Evolutionary conservation across 2,113 vertebrate genomes (phyloP).

Genomic region (Phrynosoma platyrhinos): DNA sequence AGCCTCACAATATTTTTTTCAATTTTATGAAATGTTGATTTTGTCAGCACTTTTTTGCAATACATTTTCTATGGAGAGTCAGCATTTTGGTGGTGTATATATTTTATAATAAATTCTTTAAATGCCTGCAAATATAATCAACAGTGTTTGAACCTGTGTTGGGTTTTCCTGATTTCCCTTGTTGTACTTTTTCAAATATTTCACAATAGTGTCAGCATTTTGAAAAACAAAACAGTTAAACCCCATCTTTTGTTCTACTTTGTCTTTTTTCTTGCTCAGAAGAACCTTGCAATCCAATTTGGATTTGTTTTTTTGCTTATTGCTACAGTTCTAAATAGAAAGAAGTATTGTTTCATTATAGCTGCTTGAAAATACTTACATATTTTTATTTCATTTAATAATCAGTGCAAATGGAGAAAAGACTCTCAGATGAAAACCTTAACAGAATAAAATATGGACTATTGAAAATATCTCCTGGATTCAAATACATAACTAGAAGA

Average conservation of each 20-base stretch:
- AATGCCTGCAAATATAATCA: conserved; percentile 27
- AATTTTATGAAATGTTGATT: conserved; percentile 15
- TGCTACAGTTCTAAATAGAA: not conserved
- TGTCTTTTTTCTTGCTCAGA: not conserved
- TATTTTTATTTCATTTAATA: not conserved
- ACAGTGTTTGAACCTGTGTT: not conserved
- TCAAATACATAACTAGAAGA: not conserved
- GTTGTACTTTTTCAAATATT: conserved; percentile 22
- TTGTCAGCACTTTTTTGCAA: conserved; percentile 30
- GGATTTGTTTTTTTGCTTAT: too few species aligned
- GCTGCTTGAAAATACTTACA: conserved; percentile 1
- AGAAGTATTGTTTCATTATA: not conserved
- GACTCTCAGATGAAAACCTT: too few species aligned
- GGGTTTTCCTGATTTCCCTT: not conserved
- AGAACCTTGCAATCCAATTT: too few species aligned
- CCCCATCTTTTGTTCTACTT: not conserved
- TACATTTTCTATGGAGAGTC: not conserved
- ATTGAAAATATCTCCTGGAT: not conserved
- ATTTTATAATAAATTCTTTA: conserved; percentile 37
- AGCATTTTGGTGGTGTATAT: not conserved
- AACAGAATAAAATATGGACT: not conserved
- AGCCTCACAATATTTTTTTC: conserved; percentile 17
- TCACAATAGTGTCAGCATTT: not conserved
- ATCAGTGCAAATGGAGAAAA: not conserved
- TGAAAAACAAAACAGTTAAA: not conserved